Evolutionary conservation across 23 tunicate genomes (phyloP), one percentile per base, ranked within the genome.

Genomic region (Ciona savignyi): DNA sequence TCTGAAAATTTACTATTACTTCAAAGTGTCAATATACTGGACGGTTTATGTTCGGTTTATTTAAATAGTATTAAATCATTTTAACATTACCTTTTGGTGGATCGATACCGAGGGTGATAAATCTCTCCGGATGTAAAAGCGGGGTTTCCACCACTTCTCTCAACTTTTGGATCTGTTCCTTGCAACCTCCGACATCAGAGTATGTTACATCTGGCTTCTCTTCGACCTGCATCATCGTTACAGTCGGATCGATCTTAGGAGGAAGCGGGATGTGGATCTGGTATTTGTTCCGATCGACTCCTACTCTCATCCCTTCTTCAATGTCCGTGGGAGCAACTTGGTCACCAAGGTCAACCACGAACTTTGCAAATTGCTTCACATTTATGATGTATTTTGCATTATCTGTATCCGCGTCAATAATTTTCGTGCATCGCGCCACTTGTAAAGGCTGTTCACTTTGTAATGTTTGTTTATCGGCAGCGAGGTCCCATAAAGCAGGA

Each of bases 91-190:
- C 99, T 77, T 95, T 95, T 28, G 99, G 99, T 2, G 99, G 99
- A 64, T 95, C 99, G 30, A 95, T 95, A 15, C 99, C 99, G 22
- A 95, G 85, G 25, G 79, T 95, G 1, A 95, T 95, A 83, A 95
- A 95, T 66, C 95, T 75, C 71, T 95, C 99, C 4, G 99, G 99
- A 71, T 88, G 95, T 51, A 95, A 67, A 2, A 95, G 88, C 0
- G 99, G 99, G 67, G 96, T 95, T 76, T 95, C 99, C 27, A 95
- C 99, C 30, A 95, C 99, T 76, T 95, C 99, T 23, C 99, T 78
- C 21, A 95, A 79, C 76, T 95, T 95, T 65, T 95, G 96, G 30
- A 95, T 95, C 69, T 91, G 96, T 67, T 95, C 99, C 66, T 95
- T 95, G 65, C 99, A 95, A 3, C 99, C 99, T 31, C 99, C 99